Evolutionary conservation across 2,888 invertebrate genomes (phyloP), one percentile per base, ranked within the genome.

Genomic region (Amiota minor): DNA sequence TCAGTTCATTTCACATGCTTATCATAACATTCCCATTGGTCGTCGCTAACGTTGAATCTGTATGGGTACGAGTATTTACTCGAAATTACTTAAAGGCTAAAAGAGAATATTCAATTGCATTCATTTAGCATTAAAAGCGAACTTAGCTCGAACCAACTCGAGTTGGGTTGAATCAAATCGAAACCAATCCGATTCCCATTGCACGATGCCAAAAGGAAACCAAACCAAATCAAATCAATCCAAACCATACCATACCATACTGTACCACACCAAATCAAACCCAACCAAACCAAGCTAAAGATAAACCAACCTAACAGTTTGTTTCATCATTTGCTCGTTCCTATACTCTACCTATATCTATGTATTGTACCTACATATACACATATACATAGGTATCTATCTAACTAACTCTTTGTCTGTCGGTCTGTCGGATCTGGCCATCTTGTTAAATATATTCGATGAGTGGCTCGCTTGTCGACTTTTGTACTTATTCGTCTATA

Each of bases 81-180:
- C 45, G 56, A 70, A 70, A 56, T 70, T 70, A 56, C 70, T 70
- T 70, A 46, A 72, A 56, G 55, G 14, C 35, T 50, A 72, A 65
- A 72, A 67, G 65, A 72, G 72, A 72, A 68, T 67, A 68, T 56
- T 72, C 49, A 49, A 70, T 70, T 49, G 47, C 65, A 65, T 65
- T 65, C 65, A 65, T 65, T 47, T 70, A 61, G 59, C 70, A 61
- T 53, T 70, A 61, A 70, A 70, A 61, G 45, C 61, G 20, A 46
- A 47, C 23, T 62, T 35, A 62, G 14, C 59, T 62, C 35, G n/a
- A 50, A n/a, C 14, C 61, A 62, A 35, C 56, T 20, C 14, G 23
- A 23, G 23, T 23, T 23, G 1, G 23, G 23, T 64, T 35, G 46
- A 47, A n/a, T 10, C n/a, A 47, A 18, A 10, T n/a, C 11, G 8